Base-by-base conservation (phyloP, 2,888 invertebrate genomes). In the Cephus nigrinus region DNA sequence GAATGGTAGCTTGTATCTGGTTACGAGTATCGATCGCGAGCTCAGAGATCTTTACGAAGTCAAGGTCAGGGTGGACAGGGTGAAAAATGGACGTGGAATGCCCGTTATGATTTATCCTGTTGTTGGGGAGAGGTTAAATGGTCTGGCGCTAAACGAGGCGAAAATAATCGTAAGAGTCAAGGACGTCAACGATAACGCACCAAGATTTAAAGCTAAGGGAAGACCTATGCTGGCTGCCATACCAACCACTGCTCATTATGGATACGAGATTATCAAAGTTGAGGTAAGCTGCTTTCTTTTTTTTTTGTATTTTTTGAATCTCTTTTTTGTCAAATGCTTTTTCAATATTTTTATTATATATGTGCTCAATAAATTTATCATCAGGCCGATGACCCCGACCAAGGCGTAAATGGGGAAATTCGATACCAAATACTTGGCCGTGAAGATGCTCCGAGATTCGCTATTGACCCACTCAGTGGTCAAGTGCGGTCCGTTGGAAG, bases 131-230 rank as follows among this genome's bases (percentile, higher is more conserved):
- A 93, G 94, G 75, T 91, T 96, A 32, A 94, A 95, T 82, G 96
- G 95, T 74, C 92, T 97, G 83, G 94, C 92, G 76, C 88, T 92
- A 72, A 97, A 95, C 88, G 97, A 97, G 89, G 96, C 96, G 2
- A 95, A 96, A 89, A 94, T 97, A 1, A 93, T 97, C 1, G 94
- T 97, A 0, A 93, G 95, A 84, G 94, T 97, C 77, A 94, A 94
- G 74, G 97, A 97, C 90, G 94, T 95, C 1, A 97, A 97, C 87
- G 97, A 97, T 88, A 97, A 97, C 89, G 92, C 95, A 3, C 97
- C 97, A 0, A 94, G 93, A 86, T 97, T 97, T 88, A 93, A 93
- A 3, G 94, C 94, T 69, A 94, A 94, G 78, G 96, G 96, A 4
- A 93, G 95, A 55, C 97, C 97, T 0, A 94, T 97, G 82, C 95